These are phyloP conservation scores for Trematomus bernacchii DNA, from an alignment of 2,797 vertebrate species.

Conservation along the genomic window DNA sequence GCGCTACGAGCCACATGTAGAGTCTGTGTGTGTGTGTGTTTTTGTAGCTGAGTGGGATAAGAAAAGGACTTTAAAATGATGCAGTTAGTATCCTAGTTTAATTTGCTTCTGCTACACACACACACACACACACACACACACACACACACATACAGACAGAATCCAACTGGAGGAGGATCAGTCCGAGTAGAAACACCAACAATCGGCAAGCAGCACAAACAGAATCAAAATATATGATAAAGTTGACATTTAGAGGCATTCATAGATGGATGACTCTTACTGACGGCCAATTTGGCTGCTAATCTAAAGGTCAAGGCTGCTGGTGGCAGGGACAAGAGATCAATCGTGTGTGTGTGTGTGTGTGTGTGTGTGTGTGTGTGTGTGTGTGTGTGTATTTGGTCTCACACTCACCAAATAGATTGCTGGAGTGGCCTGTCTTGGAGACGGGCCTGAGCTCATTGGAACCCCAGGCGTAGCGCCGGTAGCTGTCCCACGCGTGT, in stretches of 20 bases:
- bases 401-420: conserved; percentile 95
- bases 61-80: conserved; percentile 2
- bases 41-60: neutral
- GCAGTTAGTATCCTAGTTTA: conserved; percentile 3
- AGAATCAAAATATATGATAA: conserved; percentile 75
- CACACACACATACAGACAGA: neutral
- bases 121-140: too few relatives aligned
- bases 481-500: conserved; percentile 98
- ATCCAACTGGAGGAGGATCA: neutral
- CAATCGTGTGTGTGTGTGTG: conserved; percentile 44
- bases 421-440: conserved; percentile 97
- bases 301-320: conserved; percentile 75
- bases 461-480: conserved; percentile 95
- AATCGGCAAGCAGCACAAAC: conserved; percentile 39
- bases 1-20: neutral
- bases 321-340: conserved; percentile 60
- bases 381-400: conserved; percentile 37
- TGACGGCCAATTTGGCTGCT: conserved; percentile 72
- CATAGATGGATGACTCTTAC: conserved; percentile 62
- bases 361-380: conserved; percentile 48
- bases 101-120: conserved; percentile 1
- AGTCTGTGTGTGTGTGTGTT: neutral
- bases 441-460: conserved; percentile 97
- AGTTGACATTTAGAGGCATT: conserved; percentile 72
- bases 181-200: neutral